phyloP scores from a whole-genome alignment of 2,113 vertebrate genomes.

The Apodemus speciosus region DNA sequence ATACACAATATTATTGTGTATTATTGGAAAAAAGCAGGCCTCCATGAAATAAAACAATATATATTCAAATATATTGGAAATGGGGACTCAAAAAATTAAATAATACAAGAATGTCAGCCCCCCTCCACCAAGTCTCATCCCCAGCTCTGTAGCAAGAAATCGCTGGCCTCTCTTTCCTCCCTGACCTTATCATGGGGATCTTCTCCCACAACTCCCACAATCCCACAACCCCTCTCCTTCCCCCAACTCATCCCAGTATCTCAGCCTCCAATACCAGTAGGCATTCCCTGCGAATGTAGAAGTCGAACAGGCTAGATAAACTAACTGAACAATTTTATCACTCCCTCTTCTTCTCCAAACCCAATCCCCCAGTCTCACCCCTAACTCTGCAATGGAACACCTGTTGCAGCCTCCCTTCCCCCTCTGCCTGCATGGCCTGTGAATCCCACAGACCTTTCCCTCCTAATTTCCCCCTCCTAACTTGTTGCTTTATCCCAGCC shows the following conservation, averaged over 20 bases:
- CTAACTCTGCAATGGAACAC: neutral
- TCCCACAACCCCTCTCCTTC: no score
- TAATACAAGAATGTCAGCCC: slow-evolving; percentile 2
- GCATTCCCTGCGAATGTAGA: neutral
- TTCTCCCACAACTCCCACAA: neutral
- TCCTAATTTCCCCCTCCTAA: neutral
- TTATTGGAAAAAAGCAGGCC: slow-evolving; percentile 45
- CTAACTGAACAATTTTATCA: neutral
- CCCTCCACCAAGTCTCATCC: neutral
- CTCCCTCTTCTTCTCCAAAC: neutral
- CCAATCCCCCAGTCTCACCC: neutral
- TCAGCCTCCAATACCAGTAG: neutral
- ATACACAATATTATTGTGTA: no score
- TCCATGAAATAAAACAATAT: slow-evolving; percentile 40
- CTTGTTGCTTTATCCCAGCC: neutral
- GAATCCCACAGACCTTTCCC: neutral
- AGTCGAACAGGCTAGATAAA: neutral
- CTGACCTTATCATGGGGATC: neutral
- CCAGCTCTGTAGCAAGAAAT: neutral
- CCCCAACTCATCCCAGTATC: neutral
- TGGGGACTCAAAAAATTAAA: slow-evolving; percentile 24
- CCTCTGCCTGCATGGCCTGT: neutral
- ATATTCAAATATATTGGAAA: slow-evolving; percentile 51
- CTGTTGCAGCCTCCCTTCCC: neutral
- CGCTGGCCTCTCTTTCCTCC: neutral